Conservation (phyloP, 2,797 vertebrate genomes). For the Podarcis lilfordi region DNA sequence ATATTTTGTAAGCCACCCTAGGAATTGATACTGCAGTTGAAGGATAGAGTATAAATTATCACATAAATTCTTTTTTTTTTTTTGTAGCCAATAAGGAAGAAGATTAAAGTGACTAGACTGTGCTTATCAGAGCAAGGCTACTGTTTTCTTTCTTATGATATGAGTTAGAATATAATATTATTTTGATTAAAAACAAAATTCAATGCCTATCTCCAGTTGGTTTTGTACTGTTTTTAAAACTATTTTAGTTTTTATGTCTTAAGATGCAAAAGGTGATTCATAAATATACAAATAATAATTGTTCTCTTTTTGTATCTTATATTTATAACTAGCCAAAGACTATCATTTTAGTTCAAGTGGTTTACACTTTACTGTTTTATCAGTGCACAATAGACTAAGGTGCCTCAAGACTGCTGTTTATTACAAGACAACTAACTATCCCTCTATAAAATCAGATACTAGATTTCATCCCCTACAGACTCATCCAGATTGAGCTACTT, state of each 20-base stretch:
- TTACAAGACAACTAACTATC: too few relatives aligned
- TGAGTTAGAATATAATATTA: not conserved
- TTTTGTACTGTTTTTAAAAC: too few relatives aligned
- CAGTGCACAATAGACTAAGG: not conserved
- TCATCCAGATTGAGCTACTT: constrained; percentile 4
- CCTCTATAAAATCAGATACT: not conserved
- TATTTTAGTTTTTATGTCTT: too few relatives aligned
- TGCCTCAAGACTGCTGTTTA: not conserved
- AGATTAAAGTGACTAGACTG: not conserved
- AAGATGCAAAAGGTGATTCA: not conserved
- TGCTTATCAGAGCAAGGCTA: not conserved
- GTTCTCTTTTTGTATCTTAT: not conserved
- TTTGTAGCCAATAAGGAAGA: not conserved
- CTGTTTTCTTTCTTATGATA: not conserved
- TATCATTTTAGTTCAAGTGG: not conserved
- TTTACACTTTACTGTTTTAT: not conserved
- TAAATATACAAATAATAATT: not conserved
- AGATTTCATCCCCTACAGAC: not conserved
- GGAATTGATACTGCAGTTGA: not conserved
- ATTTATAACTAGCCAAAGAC: not conserved
- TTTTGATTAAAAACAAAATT: not conserved
- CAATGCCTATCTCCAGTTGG: not conserved
- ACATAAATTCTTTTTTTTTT: too few relatives aligned
- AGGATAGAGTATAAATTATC: not conserved
- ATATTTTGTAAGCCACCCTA: not conserved